These are phyloP conservation scores for Lycocerus yunnanus DNA, from an alignment of 2,888 invertebrate species.

Conservation along the genomic window DNA sequence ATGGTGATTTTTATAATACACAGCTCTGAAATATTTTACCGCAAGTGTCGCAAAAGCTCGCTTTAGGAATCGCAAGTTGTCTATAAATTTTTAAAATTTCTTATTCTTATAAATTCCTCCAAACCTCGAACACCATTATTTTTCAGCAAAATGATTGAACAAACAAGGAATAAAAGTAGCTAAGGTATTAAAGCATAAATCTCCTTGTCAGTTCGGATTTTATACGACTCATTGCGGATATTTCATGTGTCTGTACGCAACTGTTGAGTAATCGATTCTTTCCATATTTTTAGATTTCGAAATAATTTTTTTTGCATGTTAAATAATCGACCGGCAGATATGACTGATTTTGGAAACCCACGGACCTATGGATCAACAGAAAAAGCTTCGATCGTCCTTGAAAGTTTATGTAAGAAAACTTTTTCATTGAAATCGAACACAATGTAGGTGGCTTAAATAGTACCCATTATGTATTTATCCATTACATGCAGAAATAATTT, in stretches of 20 bases:
- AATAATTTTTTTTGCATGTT: not conserved
- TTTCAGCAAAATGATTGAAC: not conserved
- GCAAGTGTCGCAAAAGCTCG: not conserved
- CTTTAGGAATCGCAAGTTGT: not conserved
- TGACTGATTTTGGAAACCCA: not conserved
- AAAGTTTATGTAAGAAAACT: not conserved
- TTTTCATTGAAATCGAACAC: not conserved
- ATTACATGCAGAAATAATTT: not conserved
- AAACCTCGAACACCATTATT: not conserved
- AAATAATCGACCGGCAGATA: not conserved
- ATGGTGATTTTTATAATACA: not conserved
- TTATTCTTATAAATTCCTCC: not conserved
- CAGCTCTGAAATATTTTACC: not conserved
- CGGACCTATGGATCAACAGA: too few relatives aligned
- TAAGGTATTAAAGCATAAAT: not conserved
- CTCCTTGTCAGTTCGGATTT: not conserved
- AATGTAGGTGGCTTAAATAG: not conserved
- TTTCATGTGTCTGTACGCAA: not conserved
- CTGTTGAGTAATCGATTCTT: not conserved
- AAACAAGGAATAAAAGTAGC: not conserved
- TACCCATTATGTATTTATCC: not conserved
- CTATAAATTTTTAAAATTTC: not conserved
- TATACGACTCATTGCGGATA: not conserved
- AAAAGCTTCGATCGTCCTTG: too few relatives aligned
- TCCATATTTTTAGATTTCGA: not conserved